Conservation (phyloP, 2,113 vertebrate species). For the Psilopsiagon aurifrons region DNA sequence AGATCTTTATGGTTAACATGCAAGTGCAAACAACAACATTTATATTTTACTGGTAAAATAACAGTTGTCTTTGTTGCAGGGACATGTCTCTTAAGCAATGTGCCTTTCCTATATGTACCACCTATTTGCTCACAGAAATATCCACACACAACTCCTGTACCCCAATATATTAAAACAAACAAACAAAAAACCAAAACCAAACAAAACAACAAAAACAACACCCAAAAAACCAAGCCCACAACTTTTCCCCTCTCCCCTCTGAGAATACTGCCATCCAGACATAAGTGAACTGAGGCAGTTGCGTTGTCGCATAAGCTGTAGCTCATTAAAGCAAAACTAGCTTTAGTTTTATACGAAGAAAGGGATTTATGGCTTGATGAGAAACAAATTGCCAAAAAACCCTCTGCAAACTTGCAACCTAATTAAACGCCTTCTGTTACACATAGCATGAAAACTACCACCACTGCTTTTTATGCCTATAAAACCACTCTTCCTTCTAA, state of each 20-base stretch:
- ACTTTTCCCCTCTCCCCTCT: neutral
- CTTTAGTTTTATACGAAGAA: conserved; percentile 24
- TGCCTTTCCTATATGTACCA: accelerated
- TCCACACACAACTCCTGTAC: neutral
- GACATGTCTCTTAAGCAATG: neutral
- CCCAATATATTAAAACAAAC: neutral
- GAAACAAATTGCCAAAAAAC: conserved; percentile 45
- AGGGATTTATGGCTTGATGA: conserved; percentile 46
- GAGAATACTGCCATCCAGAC: neutral
- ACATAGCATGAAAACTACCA: conserved; percentile 22
- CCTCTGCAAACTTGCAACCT: conserved; percentile 40
- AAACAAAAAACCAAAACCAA: neutral
- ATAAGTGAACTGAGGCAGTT: neutral
- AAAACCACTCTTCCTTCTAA: conserved; percentile 56
- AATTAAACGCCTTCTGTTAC: conserved; percentile 67
- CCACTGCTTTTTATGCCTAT: conserved; percentile 38
- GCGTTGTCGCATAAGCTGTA: neutral
- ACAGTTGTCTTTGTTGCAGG: neutral
- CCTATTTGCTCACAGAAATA: neutral
- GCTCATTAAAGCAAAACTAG: conserved; percentile 33
- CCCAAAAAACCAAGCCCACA: neutral
- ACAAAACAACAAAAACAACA: neutral
- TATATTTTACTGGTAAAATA: neutral
- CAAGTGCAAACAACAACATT: neutral
- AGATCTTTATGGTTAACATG: neutral